A percentile compares a stretch with the other conserved stretches of the same genome.
These are phyloP conservation scores for Glyptemys insculpta DNA, from an alignment of 2,797 vertebrate genomes.

Conservation along the genomic window DNA sequence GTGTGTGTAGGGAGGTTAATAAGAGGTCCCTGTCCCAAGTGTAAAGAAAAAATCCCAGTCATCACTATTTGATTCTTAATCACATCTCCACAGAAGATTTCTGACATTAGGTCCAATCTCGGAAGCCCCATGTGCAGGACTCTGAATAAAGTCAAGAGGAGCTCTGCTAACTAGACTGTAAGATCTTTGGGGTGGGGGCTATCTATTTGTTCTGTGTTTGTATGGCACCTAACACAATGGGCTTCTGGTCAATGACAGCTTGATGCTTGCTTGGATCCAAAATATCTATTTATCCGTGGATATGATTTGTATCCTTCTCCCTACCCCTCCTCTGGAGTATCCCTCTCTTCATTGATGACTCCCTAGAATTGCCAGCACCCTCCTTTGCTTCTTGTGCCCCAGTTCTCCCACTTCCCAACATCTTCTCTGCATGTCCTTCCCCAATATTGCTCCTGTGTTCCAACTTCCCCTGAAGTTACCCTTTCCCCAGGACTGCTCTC, in stretches of 20 bases:
- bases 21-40: not conserved
- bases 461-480: not conserved
- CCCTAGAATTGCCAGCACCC: not conserved
- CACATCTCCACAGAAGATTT: not conserved
- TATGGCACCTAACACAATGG: not conserved
- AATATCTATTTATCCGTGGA: not conserved
- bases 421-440: not conserved
- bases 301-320: not conserved
- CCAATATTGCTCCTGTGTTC: not conserved
- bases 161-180: not conserved
- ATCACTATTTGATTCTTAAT: not conserved
- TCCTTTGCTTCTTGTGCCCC: not conserved
- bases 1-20: not conserved
- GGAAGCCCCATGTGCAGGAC: not conserved
- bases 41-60: not conserved
- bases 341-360: not conserved
- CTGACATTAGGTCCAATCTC: not conserved
- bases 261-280: not conserved
- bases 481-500: not conserved
- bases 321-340: not conserved
- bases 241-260: not conserved
- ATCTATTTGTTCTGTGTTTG: not conserved
- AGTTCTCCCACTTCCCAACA: not conserved
- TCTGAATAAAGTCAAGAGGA: not conserved
- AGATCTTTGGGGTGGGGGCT: not conserved